These are phyloP conservation scores for Drosophila koepferae DNA, from an alignment of 2,888 invertebrate genomes.

Conservation along the genomic window DNA sequence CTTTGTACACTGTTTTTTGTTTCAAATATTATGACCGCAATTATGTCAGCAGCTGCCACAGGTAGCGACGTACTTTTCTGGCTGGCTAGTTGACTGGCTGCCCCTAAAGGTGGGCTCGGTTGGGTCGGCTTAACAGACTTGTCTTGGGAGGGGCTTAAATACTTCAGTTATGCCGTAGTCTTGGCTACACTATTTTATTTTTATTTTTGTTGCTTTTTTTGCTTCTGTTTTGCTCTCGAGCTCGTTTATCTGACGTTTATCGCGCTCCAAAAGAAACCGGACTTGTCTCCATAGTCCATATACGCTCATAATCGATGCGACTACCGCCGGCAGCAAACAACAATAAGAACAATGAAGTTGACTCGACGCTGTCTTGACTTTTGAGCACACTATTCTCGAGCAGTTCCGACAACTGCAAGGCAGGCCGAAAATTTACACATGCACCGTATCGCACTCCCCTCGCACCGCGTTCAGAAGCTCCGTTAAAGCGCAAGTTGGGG, in stretches of 20 bases:
- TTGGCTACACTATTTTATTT: slow-evolving; percentile 9
- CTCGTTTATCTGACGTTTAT: slow-evolving; percentile 76
- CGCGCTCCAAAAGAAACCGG: slow-evolving; percentile 74
- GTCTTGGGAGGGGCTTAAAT: slow-evolving; percentile 37
- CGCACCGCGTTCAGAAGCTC: slow-evolving; percentile 4
- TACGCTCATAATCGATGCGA: slow-evolving; percentile 72
- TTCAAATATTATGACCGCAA: slow-evolving; percentile 23
- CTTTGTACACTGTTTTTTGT: not conserved
- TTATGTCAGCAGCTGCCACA: slow-evolving; percentile 46
- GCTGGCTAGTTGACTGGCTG: not conserved
- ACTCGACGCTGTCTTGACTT: slow-evolving; percentile 65
- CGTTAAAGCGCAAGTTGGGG: slow-evolving; percentile 28
- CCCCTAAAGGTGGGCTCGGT: not conserved
- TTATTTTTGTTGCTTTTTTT: slow-evolving; percentile 13
- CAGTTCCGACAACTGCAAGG: slow-evolving; percentile 76
- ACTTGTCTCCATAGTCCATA: slow-evolving; percentile 72
- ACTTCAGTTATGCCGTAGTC: slow-evolving; percentile 36
- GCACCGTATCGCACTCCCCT: slow-evolving; percentile 30
- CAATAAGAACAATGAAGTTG: slow-evolving; percentile 50
- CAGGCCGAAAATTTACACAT: slow-evolving; percentile 63
- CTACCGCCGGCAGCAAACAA: slow-evolving; percentile 57
- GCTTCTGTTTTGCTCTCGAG: slow-evolving; percentile 70
- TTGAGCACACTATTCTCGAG: slow-evolving; percentile 65
- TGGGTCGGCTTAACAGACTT: slow-evolving; percentile 7
- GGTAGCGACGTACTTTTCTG: slow-evolving; percentile 3